A percentile compares a stretch with the other conserved stretches of the same genome.
Evolutionary conservation across 2,888 invertebrate genomes (phyloP).

Genomic region (Cephonodes hylas): DNA sequence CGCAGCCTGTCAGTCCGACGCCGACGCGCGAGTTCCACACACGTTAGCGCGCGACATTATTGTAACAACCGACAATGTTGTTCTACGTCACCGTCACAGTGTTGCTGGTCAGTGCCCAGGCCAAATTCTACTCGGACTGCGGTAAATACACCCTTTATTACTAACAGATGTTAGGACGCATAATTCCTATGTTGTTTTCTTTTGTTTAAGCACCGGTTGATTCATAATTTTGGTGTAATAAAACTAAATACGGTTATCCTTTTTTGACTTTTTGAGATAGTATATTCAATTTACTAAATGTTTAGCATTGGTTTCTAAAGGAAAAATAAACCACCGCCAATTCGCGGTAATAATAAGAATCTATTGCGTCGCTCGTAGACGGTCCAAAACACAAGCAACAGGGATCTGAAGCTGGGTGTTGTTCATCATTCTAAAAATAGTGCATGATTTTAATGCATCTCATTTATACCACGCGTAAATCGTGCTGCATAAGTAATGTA

Average conservation of each 20-base stretch:
- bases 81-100: constrained; percentile 50
- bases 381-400: not conserved
- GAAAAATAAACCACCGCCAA: too few relatives aligned
- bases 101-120: constrained; percentile 61
- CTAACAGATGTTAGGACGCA: not conserved
- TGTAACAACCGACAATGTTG: constrained; percentile 59
- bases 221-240: not conserved
- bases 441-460: not conserved
- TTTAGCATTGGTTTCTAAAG: not conserved
- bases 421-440: constrained; percentile 2
- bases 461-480: not conserved
- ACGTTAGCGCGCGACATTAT: constrained; percentile 65
- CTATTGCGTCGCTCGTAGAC: not conserved
- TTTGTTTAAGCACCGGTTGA: not conserved
- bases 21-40: constrained; percentile 62
- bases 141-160: constrained; percentile 47
- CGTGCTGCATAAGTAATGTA: not conserved
- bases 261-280: not conserved
- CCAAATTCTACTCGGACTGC: constrained; percentile 71
- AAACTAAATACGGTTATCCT: not conserved
- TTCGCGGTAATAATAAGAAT: not conserved
- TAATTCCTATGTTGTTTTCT: not conserved
- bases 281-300: not conserved
- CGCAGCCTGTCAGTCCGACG: constrained; percentile 47
- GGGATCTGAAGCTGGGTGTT: not conserved